Percentiles rank a stretch among this genome's conserved stretches.
Conservation (phyloP, 2,797 vertebrate species). For the Pangasius sanitwongsei region DNA sequence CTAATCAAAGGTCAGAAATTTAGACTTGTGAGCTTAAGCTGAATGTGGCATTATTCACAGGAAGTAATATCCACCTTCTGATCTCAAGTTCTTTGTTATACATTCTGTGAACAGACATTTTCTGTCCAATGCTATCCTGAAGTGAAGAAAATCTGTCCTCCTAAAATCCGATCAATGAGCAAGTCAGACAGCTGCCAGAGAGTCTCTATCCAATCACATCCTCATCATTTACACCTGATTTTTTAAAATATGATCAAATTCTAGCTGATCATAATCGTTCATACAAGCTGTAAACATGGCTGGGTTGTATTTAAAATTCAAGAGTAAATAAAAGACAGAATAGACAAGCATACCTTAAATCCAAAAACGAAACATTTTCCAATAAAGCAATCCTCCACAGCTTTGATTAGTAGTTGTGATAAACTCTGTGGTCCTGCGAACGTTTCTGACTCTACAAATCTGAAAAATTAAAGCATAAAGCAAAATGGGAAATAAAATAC, state of each 20-base stretch:
- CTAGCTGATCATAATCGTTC: background rate
- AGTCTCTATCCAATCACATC: too few relatives aligned
- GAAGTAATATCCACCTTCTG: too few relatives aligned
- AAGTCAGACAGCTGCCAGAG: too few relatives aligned
- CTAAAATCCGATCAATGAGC: too few relatives aligned
- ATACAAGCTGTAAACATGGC: background rate
- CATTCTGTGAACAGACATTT: too few relatives aligned
- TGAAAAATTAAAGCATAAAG: constrained; percentile 47
- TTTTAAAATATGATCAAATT: background rate
- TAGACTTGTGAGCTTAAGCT: too few relatives aligned
- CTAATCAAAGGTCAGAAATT: too few relatives aligned
- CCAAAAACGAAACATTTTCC: constrained; percentile 90
- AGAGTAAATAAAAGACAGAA: background rate
- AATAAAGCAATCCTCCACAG: constrained; percentile 87
- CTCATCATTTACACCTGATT: too few relatives aligned
- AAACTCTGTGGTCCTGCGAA: constrained; percentile 60
- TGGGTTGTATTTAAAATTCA: background rate
- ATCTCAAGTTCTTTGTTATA: too few relatives aligned
- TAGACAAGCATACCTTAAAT: constrained; percentile 80
- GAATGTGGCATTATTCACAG: too few relatives aligned
- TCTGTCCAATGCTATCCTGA: too few relatives aligned
- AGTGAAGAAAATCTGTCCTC: too few relatives aligned
- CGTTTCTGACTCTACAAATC: constrained; percentile 68
- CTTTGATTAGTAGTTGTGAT: constrained; percentile 75
- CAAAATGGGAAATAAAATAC: background rate